Conservation (phyloP, 2,113 vertebrate species). For the Corvus hawaiiensis region DNA sequence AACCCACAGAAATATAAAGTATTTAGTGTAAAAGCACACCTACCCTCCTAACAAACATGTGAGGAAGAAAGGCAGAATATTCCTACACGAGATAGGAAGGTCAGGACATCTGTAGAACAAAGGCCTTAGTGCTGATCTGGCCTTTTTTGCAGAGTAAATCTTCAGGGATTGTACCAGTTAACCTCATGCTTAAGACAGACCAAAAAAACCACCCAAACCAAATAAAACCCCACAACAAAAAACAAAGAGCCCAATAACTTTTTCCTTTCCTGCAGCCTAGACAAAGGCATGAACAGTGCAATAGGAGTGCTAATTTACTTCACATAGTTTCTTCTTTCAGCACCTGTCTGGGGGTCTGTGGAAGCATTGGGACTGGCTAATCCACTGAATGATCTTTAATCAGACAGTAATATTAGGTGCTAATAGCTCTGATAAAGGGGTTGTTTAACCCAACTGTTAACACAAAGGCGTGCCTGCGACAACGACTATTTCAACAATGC, state of each 20-base stretch:
- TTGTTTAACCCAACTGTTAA: conserved; percentile 35
- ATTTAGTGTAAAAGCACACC: not conserved
- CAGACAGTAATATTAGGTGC: conserved; percentile 45
- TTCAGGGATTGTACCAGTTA: not conserved
- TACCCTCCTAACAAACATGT: not conserved
- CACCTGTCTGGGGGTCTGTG: conserved; percentile 2
- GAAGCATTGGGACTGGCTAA: conserved; percentile 8
- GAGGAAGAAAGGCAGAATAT: not conserved
- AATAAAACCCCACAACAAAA: not conserved
- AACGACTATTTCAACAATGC: conserved; percentile 25
- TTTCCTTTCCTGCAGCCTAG: not conserved
- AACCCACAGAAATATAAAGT: too few species aligned
- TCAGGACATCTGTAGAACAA: not conserved
- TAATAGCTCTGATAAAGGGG: conserved; percentile 39
- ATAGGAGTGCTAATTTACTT: conserved; percentile 21
- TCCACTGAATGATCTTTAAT: conserved; percentile 37
- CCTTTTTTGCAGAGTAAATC: not conserved
- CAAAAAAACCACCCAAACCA: not conserved
- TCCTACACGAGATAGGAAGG: not conserved
- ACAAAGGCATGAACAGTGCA: not conserved
- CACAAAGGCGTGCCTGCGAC: conserved; percentile 5
- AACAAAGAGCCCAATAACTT: not conserved
- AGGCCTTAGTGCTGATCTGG: not conserved
- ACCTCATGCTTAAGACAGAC: not conserved
- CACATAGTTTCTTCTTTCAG: conserved; percentile 16